These are phyloP conservation scores for Nemotelus nigrinus DNA, from an alignment of 2,888 invertebrate genomes.

Conservation along the genomic window DNA sequence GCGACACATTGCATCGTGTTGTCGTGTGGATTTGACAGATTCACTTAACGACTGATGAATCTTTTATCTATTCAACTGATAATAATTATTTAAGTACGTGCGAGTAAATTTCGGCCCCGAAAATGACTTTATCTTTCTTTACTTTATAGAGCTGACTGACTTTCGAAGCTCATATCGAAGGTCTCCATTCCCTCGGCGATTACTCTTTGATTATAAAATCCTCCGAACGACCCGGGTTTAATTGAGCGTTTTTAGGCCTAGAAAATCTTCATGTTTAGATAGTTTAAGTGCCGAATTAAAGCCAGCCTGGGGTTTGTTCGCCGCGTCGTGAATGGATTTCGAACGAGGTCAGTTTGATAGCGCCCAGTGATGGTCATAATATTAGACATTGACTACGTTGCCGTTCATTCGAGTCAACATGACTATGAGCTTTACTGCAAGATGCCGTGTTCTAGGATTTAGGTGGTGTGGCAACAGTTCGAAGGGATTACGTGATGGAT, in stretches of 20 bases:
- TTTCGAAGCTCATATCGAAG: no score
- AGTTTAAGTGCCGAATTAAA: conserved; percentile 19
- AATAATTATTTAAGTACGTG: neutral
- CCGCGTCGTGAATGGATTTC: no score
- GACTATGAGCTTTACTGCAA: no score
- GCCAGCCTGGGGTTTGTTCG: neutral
- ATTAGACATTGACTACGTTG: no score
- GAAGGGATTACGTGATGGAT: no score
- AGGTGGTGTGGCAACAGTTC: no score
- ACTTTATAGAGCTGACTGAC: no score
- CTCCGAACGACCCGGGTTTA: conserved; percentile 10
- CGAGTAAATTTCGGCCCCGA: neutral
- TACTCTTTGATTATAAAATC: neutral
- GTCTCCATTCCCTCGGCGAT: neutral
- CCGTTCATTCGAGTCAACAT: no score
- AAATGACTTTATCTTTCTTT: neutral
- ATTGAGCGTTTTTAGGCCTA: conserved; percentile 1
- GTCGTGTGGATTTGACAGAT: neutral
- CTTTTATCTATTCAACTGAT: conserved; percentile 7
- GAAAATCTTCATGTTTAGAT: conserved; percentile 14
- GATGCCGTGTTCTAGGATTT: no score
- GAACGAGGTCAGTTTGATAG: no score
- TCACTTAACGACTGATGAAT: neutral
- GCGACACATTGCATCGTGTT: no score
- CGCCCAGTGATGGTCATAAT: no score